Base-by-base conservation (phyloP, 2,797 vertebrate genomes). In the Rachycentron canadum region DNA sequence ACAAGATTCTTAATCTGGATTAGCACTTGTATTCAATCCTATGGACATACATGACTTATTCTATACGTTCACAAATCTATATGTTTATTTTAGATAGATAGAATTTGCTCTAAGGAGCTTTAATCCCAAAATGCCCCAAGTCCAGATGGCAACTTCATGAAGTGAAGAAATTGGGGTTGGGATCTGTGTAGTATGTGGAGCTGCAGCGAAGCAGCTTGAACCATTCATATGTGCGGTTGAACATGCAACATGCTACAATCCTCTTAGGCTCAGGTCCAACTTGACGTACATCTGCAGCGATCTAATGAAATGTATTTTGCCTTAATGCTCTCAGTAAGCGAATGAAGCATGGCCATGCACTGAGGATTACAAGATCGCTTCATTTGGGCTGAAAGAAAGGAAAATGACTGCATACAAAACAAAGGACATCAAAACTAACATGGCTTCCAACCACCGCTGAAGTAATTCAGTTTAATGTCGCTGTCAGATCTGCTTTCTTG, bases 181-280 rank as follows among this genome's bases (percentile, higher is more conserved):
- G 80, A 81, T 75, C 85, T 73, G 26, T 67, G 59, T 17, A 16
- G 61, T 38, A 68, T 78, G 63, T 30, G 2, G 81, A 72, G 38
- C 74, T 34, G 72, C 38, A 17, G 17, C 3, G 75, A 82, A 66
- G 69, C 85, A 69, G 76, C 84, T 78, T 81, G 69, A 68, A 43
- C 28, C 36, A 1, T 40, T 87, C 81, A 56, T 52, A 72, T 73
- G 72, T 58, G 73, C 16, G 30, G 38, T 76, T 28, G 73, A 64
- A 55, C 81, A 82, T 78, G 55, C 47, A 49, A 59, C 30, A 55
- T 30, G 52, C 61, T 4, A 4, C 78, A 91, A 91, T 91, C 91
- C 91, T 91, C 88, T 91, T 87, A 90, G 80, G 86, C 79, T 84
- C 71, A 38, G 67, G 84, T 85, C 88, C 86, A 88, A 88, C 67